Evolutionary conservation across 1,140 invertebrate species (phyloP), one percentile per base, ranked within the genome.

Genomic region (Calliphora vicina): DNA sequence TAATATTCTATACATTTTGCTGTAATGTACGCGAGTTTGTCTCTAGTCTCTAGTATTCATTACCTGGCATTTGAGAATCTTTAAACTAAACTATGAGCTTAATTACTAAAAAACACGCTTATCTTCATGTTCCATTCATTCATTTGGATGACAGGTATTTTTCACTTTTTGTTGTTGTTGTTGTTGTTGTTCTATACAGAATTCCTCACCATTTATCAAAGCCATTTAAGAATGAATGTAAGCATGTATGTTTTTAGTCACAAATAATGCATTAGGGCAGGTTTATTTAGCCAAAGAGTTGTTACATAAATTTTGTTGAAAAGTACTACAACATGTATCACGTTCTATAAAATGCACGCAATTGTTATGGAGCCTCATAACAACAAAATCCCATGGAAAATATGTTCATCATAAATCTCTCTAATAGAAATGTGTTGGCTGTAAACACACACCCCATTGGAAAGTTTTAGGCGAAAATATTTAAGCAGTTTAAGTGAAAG

Each of bases 221-320:
- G 50, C 15, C 15, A 57, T 57, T 35, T 35, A 35, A 35, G 35
- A 35, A 2, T 35, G 10, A 8, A 10, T 35, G 35, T 5, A 35
- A 10, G 35, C 10, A 35, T 35, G 6, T 35, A n/a, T 35, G 35
- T 35, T 5, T 35, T 35, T 5, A 50, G 17, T 50, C n/a, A 25
- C 61, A 25, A 67, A 67, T 67, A 67, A 67, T 67, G 61, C 61
- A 67, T 67, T 67, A 67, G 61, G 61, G 61, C 61, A 67, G 61
- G 61, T 67, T 67, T 67, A 25, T 23, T 67, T 67, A 67, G 61
- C n/a, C 61, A 67, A 67, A 67, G 61, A 23, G n/a, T 67, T 23
- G 61, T 67, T 67, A 67, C 61, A 23, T 23, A 67, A 67, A 67
- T 67, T 20, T 23, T 67, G 61, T 67, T 67, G 20, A 67, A 67